Evolutionary conservation across 1,140 invertebrate genomes (phyloP), one percentile per base, ranked within the genome.

Genomic region (Drosophila serrata): DNA sequence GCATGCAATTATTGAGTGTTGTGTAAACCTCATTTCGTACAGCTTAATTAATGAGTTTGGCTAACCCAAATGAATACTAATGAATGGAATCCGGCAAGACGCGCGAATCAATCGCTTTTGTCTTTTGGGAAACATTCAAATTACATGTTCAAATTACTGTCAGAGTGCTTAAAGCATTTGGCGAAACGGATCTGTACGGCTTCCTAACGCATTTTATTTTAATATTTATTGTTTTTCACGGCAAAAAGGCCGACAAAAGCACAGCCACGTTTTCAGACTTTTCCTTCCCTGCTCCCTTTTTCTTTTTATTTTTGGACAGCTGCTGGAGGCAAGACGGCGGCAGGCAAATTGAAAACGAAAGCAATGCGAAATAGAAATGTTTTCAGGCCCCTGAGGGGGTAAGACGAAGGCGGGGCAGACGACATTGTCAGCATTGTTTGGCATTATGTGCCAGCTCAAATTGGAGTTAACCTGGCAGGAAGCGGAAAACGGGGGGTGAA

Each of bases 331-430:
- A 70, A 63, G 61, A 60, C 46, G 49, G 49, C 65, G 58, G 68
- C 78, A 72, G 62, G 67, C 68, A 88, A 88, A 88, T 88, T 88
- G 85, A 88, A 88, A 88, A 88, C 84, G 81, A 88, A 88, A 88
- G 85, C 81, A 90, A 88, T 90, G 86, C 81, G 77, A 90, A 88
- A 90, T 88, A 90, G 84, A 90, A 88, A 85, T 88, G 81, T 90
- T 81, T 86, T 82, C 67, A 58, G 79, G 24, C 73, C 57, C 56
- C 60, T 17, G 40, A 55, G 51, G 53, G 58, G 40, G 11, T 17
- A 37, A 39, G 17, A 33, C n/a, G 24, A 2, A 4, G 27, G 42
- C 13, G 68, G 68, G 58, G 64, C 61, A 78, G 88, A 90, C 81
- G 85, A 88, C 85, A 86, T 86, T 86, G 82, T 86, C 82, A 86